A percentile compares a stretch with the other conserved stretches of the same genome.
phyloP scores from a whole-genome alignment of 2,797 vertebrate genomes.

The Periparus ater region DNA sequence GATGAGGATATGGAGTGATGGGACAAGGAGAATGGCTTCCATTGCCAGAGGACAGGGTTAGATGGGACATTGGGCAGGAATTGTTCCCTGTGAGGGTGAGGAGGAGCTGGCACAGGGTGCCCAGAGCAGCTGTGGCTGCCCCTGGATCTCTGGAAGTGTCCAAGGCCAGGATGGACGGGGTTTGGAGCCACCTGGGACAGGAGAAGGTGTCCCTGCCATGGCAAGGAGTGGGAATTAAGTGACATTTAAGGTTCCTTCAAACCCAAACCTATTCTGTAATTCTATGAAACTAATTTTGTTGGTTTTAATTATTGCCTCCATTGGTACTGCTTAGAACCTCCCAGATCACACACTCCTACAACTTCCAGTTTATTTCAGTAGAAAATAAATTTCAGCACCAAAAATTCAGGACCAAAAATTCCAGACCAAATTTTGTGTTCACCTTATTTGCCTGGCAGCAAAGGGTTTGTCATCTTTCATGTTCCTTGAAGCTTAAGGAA shows the following conservation, averaged over 20 bases:
- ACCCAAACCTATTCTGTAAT: not conserved
- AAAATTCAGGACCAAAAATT: not conserved
- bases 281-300: not conserved
- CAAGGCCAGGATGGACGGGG: not conserved
- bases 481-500: not conserved
- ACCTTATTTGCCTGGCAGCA: not conserved
- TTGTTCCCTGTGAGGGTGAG: fast-evolving
- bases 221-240: fast-evolving
- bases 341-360: not conserved
- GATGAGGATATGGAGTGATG: not conserved
- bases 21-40: not conserved
- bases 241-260: not conserved
- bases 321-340: not conserved
- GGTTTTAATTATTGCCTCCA: not conserved
- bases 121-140: not conserved
- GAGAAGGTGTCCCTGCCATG: fast-evolving
- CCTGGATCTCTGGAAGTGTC: not conserved
- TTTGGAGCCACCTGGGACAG: fast-evolving
- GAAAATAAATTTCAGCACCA: not conserved
- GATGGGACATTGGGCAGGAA: not conserved
- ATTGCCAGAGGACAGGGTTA: fast-evolving
- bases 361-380: not conserved
- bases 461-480: not conserved
- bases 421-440: not conserved
- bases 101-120: not conserved